Conservation (phyloP, 1,140 invertebrate genomes). For the Conopomorpha cramerella region DNA sequence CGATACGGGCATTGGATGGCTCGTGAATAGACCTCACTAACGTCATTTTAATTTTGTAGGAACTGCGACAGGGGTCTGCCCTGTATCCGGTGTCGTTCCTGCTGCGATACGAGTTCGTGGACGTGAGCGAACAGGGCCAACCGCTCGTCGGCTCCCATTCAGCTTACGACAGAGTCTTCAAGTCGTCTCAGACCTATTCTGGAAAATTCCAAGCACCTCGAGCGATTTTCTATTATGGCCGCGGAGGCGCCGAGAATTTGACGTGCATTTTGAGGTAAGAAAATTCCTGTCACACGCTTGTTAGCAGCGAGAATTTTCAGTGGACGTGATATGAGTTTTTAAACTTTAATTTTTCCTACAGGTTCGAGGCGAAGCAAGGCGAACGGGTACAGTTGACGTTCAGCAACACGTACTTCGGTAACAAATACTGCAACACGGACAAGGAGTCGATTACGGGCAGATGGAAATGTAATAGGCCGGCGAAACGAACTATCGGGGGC, state of each 20-base stretch:
- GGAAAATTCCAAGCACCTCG: constrained; percentile 76
- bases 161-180: constrained; percentile 66
- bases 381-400: constrained; percentile 71
- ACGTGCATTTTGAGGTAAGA: constrained; percentile 68
- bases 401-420: constrained; percentile 68
- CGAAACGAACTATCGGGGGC: constrained; percentile 39
- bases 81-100: constrained; percentile 78
- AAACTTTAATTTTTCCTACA: constrained; percentile 17
- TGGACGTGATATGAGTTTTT: too few relatives aligned
- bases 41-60: constrained; percentile 39
- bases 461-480: constrained; percentile 66
- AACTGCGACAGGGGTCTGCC: constrained; percentile 76
- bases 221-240: constrained; percentile 81
- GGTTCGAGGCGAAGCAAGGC: constrained; percentile 71
- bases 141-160: constrained; percentile 58
- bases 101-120: constrained; percentile 79
- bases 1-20: too few relatives aligned
- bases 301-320: too few relatives aligned
- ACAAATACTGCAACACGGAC: constrained; percentile 67
- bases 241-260: constrained; percentile 76
- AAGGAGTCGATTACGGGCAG: constrained; percentile 68
- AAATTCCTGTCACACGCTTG: too few relatives aligned
- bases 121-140: constrained; percentile 66
- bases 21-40: too few relatives aligned
- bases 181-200: constrained; percentile 49